A percentile compares a stretch with the other conserved stretches of the same genome.
These are phyloP conservation scores for Coreoperca whiteheadi DNA, from an alignment of 2,113 vertebrate species.

Conservation along the genomic window DNA sequence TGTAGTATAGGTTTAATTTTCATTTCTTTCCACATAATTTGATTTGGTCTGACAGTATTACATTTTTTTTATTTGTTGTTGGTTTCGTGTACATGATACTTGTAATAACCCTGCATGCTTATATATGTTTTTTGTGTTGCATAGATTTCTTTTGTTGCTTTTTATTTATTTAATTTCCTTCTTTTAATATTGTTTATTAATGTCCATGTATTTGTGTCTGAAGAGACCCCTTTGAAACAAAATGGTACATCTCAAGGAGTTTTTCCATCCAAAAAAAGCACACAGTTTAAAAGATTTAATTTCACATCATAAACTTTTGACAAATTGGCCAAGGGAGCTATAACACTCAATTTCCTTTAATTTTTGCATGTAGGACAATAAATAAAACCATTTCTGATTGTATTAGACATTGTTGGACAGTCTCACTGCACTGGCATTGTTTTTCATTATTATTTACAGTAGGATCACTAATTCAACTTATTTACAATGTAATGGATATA, in stretches of 20 bases:
- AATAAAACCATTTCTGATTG: background rate
- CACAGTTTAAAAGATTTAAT: slow-evolving; percentile 8
- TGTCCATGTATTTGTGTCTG: background rate
- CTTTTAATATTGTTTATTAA: background rate
- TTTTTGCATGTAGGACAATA: slow-evolving; percentile 4
- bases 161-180: background rate
- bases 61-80: background rate
- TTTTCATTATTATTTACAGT: background rate
- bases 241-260: background rate
- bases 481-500: slow-evolving; percentile 3
- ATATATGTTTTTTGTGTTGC: background rate
- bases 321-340: background rate
- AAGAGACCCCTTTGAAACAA: background rate
- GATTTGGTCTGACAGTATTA: background rate
- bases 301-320: background rate
- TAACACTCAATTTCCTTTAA: background rate
- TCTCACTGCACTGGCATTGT: background rate
- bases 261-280: background rate
- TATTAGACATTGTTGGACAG: background rate
- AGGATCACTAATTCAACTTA: background rate
- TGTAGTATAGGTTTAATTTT: background rate
- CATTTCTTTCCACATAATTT: background rate
- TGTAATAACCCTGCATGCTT: background rate
- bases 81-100: background rate
- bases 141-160: background rate